A percentile compares a stretch with the other conserved stretches of the same genome.
phyloP scores from a whole-genome alignment of 2,888 invertebrate species.

The Cremastobaeus sp. region DNA sequence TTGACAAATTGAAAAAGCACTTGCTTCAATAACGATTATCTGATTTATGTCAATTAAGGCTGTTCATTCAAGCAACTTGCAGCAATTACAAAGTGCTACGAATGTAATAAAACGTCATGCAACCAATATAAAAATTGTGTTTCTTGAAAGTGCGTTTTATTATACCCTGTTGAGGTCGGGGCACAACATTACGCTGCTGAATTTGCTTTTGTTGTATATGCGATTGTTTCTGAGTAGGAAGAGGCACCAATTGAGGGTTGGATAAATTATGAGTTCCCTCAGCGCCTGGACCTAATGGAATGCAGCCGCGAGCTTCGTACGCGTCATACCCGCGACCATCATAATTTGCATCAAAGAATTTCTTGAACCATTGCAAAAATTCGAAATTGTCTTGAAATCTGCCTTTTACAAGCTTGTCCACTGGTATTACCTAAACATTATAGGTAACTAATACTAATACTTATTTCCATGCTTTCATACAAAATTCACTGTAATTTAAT shows the following conservation, averaged over 20 bases:
- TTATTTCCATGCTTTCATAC: too few relatives aligned
- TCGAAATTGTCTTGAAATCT: slow-evolving; percentile 99
- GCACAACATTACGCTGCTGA: slow-evolving; percentile 74
- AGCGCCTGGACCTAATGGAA: slow-evolving; percentile 87
- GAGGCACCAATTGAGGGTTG: slow-evolving; percentile 78
- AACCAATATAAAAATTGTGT: slow-evolving; percentile 53
- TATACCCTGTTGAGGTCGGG: slow-evolving; percentile 75
- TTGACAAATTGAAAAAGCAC: too few relatives aligned
- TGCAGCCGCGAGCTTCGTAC: slow-evolving; percentile 90
- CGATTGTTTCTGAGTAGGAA: slow-evolving; percentile 75
- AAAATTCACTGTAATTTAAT: too few relatives aligned
- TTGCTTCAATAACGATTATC: too few relatives aligned
- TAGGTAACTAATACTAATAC: slow-evolving; percentile 27
- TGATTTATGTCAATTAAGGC: too few relatives aligned
- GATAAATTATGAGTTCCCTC: slow-evolving; percentile 77
- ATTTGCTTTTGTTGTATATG: slow-evolving; percentile 73
- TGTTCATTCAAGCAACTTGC: slow-evolving; percentile 34
- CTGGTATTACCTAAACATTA: slow-evolving; percentile 93
- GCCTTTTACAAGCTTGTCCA: slow-evolving; percentile 99
- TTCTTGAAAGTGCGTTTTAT: slow-evolving; percentile 50
- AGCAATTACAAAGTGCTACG: slow-evolving; percentile 26
- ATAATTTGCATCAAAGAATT: slow-evolving; percentile 99
- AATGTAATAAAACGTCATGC: slow-evolving; percentile 62
- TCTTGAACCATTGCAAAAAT: slow-evolving; percentile 99
- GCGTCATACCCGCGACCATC: slow-evolving; percentile 98